phyloP scores from a whole-genome alignment of 2,888 invertebrate genomes.

The Teleogryllus oceanicus region DNA sequence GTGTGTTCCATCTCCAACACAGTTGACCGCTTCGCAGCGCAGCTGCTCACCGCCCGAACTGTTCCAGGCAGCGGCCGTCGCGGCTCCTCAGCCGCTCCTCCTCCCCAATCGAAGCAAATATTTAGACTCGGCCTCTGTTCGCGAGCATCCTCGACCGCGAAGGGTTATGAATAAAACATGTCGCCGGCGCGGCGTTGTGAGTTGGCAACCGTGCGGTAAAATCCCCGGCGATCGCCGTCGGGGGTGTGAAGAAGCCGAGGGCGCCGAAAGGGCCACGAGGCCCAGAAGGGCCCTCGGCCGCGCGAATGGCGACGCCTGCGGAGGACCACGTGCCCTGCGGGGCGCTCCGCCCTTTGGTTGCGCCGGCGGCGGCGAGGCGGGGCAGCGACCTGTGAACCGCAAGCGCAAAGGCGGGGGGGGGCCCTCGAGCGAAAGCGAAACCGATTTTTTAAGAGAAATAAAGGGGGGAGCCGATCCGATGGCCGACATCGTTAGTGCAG shows the following conservation, averaged over 20 bases:
- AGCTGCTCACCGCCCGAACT: no score
- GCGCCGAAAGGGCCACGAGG: background rate
- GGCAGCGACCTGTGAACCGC: no score
- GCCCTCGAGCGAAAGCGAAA: no score
- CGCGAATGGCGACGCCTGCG: background rate
- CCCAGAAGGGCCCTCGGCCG: background rate
- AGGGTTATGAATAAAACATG: background rate
- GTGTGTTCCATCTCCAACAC: no score
- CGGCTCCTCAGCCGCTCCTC: background rate
- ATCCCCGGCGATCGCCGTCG: background rate
- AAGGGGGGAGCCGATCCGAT: no score
- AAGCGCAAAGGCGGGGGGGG: no score
- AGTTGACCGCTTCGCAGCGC: no score
- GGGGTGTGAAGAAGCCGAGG: background rate
- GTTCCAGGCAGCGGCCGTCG: no score
- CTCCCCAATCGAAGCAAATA: background rate
- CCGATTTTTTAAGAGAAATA: no score
- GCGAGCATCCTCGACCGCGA: background rate
- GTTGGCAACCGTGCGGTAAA: background rate
- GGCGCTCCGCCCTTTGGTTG: background rate
- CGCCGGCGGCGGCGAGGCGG: background rate
- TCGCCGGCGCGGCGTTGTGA: background rate
- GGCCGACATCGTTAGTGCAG: no score
- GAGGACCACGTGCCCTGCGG: background rate
- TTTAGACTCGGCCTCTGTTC: slow-evolving; percentile 3